Evolutionary conservation across 2,797 vertebrate genomes (phyloP).

Genomic region (Diplodus sargus): DNA sequence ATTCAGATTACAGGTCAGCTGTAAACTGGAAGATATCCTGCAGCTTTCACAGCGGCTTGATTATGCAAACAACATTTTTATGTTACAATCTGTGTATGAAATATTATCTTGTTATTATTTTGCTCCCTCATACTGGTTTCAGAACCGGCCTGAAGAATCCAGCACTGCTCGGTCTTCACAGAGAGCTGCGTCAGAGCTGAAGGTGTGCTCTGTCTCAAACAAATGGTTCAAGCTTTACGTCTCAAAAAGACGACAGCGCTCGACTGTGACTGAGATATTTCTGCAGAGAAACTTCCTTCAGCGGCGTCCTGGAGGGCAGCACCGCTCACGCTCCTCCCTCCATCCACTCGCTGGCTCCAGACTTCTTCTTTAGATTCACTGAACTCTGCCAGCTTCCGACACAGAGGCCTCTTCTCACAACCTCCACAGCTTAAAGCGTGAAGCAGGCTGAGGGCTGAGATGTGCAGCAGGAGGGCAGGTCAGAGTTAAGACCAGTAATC

Average conservation of each 20-base stretch:
- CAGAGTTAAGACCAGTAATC: constrained; percentile 26
- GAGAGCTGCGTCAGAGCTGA: neutral
- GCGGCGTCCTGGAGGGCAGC: constrained; percentile 23
- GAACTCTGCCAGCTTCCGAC: constrained; percentile 50
- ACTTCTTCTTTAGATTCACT: constrained; percentile 49
- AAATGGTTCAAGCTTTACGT: neutral
- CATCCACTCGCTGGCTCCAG: neutral
- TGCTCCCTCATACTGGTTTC: too few species aligned
- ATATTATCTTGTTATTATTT: too few species aligned
- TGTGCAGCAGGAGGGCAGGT: constrained; percentile 21
- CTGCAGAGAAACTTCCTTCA: constrained; percentile 23
- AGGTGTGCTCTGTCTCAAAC: neutral
- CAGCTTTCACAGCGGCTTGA: too few species aligned
- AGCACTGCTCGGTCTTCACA: too few species aligned
- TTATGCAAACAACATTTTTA: too few species aligned
- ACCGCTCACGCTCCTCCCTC: constrained; percentile 8
- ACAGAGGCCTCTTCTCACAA: constrained; percentile 34
- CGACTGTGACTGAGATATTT: neutral
- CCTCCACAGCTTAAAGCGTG: constrained; percentile 30
- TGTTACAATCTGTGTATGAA: too few species aligned
- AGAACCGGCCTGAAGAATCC: too few species aligned
- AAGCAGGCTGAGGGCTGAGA: constrained; percentile 36
- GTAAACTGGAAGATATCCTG: too few species aligned
- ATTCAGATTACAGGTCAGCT: neutral
- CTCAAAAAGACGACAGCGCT: neutral